Evolutionary conservation across 2,113 vertebrate species (phyloP), one percentile per base, ranked within the genome.

Genomic region (Brachirus orientalis): DNA sequence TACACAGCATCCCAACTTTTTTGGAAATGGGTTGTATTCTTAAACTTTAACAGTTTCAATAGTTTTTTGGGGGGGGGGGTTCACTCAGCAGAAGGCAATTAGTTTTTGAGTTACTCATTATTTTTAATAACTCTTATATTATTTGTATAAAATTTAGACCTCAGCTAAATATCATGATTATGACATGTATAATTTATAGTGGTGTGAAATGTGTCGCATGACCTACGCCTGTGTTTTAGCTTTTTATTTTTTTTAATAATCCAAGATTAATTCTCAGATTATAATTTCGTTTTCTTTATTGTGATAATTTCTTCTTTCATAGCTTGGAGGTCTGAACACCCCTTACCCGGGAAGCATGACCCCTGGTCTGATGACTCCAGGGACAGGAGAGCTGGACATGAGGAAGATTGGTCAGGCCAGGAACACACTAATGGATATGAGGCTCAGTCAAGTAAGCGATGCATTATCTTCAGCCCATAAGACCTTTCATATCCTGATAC

Each of bases 341-440:
- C 96, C 97, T 0, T 99, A 96, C 71, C 98, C 97, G 13, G 97
- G 97, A 40, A 95, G 95, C 57, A 98, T 98, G 97, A 99, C 97
- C 0, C 96, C 97, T 3, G 97, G 96, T 2, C 67, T 98, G 66
- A 98, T 98, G 96, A 98, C 97, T 2, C 96, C 95, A 17, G 96
- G 96, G 2, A 95, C 96, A 8, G 98, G 98, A 8, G 98, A 99
- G 57, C 78, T 99, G 88, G 98, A 99, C 86, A 99, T 99, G 98
- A 96, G 97, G 83, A 99, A 99, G 89, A 99, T 99, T 33, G 98
- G 98, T 22, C 97, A 99, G 84, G 98, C 98, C 53, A 96, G 98
- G 62, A 99, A 99, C 86, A 99, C 98, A 0, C 88, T 99, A 73
- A 99, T 99, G 98, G 98, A 99, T 75, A 99, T 99, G 97, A 94